Percentiles rank a stretch among this genome's conserved stretches.
Evolutionary conservation across 2,113 vertebrate species (phyloP).

Genomic region (Barbus barbus): DNA sequence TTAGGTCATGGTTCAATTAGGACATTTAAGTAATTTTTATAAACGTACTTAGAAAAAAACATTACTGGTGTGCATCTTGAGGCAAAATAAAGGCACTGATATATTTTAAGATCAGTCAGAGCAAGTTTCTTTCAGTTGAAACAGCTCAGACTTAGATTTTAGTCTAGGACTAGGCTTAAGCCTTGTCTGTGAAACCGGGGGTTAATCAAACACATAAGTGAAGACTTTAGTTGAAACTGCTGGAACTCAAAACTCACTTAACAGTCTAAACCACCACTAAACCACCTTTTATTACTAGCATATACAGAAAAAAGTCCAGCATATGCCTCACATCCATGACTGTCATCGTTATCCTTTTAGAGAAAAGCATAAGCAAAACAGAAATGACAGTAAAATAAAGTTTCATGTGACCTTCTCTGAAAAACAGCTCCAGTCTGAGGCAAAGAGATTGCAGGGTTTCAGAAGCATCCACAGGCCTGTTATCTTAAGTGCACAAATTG

Average conservation of each 20-base stretch:
- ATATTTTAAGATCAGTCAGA: no score
- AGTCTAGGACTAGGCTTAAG: no score
- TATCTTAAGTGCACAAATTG: background rate
- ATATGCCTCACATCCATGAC: background rate
- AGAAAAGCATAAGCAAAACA: background rate
- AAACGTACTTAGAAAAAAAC: no score
- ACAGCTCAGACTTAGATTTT: no score
- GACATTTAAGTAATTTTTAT: no score
- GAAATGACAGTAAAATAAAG: background rate
- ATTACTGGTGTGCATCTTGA: no score
- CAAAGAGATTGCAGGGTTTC: background rate
- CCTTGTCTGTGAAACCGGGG: no score
- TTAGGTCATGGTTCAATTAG: no score
- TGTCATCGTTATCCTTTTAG: background rate
- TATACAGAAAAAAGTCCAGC: background rate
- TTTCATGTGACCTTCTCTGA: background rate
- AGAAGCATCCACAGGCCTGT: background rate
- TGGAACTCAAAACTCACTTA: background rate
- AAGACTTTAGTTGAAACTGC: background rate
- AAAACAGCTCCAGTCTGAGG: background rate
- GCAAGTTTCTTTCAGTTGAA: no score
- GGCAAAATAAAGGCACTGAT: no score
- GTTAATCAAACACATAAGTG: background rate
- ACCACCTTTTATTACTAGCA: background rate
- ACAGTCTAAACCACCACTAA: background rate